These are phyloP conservation scores for Trachymyrmex septentrionalis DNA, from an alignment of 1,140 invertebrate species.

Conservation along the genomic window DNA sequence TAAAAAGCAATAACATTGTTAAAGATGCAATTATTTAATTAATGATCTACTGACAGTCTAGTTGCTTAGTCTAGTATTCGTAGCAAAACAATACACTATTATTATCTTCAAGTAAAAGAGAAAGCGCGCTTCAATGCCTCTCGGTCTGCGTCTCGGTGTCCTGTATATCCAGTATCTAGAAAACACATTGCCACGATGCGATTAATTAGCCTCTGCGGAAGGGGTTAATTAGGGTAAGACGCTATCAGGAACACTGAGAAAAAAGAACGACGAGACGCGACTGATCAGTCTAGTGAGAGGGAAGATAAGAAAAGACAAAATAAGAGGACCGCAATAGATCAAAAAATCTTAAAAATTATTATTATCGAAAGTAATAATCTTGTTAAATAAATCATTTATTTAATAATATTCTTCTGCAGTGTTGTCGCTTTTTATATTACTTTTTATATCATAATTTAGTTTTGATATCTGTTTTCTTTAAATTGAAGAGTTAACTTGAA, in stretches of 20 bases:
- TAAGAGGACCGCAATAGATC: neutral
- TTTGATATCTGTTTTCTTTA: neutral
- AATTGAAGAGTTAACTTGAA: neutral
- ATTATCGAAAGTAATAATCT: constrained; percentile 3
- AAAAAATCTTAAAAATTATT: neutral
- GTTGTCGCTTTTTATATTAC: neutral
- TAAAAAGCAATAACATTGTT: constrained; percentile 3
- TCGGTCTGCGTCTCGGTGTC: neutral
- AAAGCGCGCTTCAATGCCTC: constrained; percentile 1
- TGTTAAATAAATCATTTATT: constrained; percentile 11
- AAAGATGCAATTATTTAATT: neutral
- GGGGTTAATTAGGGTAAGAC: constrained; percentile 66
- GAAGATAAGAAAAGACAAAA: constrained; percentile 24
- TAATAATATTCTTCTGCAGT: neutral
- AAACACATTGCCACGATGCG: constrained; percentile 2
- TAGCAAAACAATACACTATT: neutral
- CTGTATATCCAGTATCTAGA: constrained; percentile 18
- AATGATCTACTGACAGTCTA: neutral
- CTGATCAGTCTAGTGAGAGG: neutral
- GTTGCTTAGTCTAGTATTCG: constrained; percentile 4
- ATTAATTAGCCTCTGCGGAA: constrained; percentile 67
- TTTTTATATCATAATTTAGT: neutral
- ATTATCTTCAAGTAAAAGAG: constrained; percentile 9
- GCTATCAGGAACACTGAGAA: constrained; percentile 40
- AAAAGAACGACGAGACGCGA: neutral